Evolutionary conservation across 2,888 invertebrate genomes (phyloP).

Genomic region (Tiliacea aurago): DNA sequence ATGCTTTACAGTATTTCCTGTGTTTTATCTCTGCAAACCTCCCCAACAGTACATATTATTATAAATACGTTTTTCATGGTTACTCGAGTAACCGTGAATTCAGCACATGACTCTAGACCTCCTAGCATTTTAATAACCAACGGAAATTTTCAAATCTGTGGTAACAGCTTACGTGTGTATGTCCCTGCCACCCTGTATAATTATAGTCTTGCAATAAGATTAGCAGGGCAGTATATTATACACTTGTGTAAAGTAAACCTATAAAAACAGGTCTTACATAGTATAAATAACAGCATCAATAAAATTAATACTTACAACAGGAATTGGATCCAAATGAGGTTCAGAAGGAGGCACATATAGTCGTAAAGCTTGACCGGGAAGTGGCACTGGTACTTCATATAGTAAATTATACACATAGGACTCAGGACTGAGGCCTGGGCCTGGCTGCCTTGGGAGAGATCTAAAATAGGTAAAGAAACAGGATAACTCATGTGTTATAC

Average conservation of each 20-base stretch:
- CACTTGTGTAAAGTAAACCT: constrained; percentile 8
- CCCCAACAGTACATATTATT: too few species aligned
- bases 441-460: constrained; percentile 94
- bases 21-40: too few species aligned
- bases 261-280: not conserved
- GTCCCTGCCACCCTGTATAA: too few species aligned
- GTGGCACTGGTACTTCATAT: constrained; percentile 97
- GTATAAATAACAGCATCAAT: not conserved
- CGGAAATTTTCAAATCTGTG: too few species aligned
- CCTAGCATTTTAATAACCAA: too few species aligned
- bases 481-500: not conserved
- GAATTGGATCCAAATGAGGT: constrained; percentile 92
- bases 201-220: not conserved
- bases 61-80: too few species aligned
- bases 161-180: too few species aligned
- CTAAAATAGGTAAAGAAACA: constrained; percentile 76
- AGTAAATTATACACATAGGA: constrained; percentile 98
- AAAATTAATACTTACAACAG: constrained; percentile 86
- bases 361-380: constrained; percentile 96
- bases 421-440: constrained; percentile 95
- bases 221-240: not conserved
- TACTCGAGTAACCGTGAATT: too few species aligned
- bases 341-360: constrained; percentile 93
- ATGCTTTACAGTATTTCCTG: too few species aligned
- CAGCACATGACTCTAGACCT: too few species aligned